phyloP scores from a whole-genome alignment of 35 echinoderm and acorn worm genomes.

The Diadema setosum region DNA sequence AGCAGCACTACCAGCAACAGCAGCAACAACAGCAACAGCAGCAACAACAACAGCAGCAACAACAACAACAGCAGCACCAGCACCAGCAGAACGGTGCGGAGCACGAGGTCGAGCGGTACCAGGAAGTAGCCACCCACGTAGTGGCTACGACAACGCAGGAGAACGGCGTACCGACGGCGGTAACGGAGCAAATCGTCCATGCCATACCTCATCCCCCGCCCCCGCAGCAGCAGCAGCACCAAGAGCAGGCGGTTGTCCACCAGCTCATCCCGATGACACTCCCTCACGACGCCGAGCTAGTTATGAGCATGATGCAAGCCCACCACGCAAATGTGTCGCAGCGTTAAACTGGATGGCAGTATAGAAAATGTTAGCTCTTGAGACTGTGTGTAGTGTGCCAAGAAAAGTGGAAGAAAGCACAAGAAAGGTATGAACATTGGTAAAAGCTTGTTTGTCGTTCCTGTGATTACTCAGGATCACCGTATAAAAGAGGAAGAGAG shows the following conservation, averaged over 20 bases:
- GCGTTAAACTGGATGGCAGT: no score
- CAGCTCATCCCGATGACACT: neutral
- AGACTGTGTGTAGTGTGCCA: no score
- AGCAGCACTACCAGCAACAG: neutral
- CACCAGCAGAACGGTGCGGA: no score
- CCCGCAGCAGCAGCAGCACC: neutral
- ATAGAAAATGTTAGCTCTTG: no score
- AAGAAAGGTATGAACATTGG: no score
- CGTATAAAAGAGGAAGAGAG: no score
- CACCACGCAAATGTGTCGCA: neutral
- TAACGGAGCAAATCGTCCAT: neutral
- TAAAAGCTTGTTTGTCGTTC: no score
- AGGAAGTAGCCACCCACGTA: neutral
- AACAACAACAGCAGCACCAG: neutral
- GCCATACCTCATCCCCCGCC: neutral
- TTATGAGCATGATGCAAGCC: slow-evolving; percentile 31
- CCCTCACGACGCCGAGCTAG: neutral
- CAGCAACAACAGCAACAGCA: neutral
- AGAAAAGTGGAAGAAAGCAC: no score
- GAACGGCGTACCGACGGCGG: neutral
- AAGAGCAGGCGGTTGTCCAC: neutral
- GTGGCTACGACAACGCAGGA: neutral
- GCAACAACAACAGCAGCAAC: neutral
- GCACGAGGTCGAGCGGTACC: neutral
- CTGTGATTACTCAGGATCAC: no score